Conservation (phyloP, 2,113 vertebrate species). For the Boleophthalmus pectinirostris region DNA sequence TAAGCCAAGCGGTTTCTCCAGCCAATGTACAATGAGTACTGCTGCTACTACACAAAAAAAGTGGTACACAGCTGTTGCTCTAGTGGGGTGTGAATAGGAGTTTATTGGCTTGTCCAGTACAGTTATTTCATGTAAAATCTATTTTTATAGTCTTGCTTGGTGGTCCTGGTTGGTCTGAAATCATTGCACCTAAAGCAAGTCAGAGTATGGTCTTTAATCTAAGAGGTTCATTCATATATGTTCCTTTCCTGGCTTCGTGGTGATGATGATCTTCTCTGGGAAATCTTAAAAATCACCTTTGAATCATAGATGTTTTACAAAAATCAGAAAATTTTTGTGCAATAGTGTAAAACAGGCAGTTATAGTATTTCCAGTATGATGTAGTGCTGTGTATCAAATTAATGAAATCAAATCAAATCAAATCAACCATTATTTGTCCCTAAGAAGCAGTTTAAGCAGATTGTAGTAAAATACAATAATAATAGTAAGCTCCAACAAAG, state of each 20-base stretch:
- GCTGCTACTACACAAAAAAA: slow-evolving; percentile 38
- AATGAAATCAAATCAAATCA: too few relatives aligned
- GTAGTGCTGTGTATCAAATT: background rate
- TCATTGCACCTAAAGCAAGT: background rate
- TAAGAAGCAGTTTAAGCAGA: too few relatives aligned
- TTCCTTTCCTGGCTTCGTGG: background rate
- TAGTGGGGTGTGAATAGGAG: slow-evolving; percentile 13
- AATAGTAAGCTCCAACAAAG: too few relatives aligned
- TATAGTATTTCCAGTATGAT: background rate
- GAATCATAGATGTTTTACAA: too few relatives aligned
- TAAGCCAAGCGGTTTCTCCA: slow-evolving; percentile 47
- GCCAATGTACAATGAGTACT: slow-evolving; percentile 35
- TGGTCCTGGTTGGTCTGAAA: background rate
- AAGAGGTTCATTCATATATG: too few relatives aligned
- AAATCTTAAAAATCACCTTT: background rate
- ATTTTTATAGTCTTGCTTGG: background rate
- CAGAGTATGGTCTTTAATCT: background rate
- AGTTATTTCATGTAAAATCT: background rate
- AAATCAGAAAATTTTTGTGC: too few relatives aligned
- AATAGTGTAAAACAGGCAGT: background rate
- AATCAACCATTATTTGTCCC: too few relatives aligned
- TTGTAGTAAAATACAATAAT: too few relatives aligned
- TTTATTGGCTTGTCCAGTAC: background rate
- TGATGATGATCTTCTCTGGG: background rate
- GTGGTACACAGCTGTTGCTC: slow-evolving; percentile 32